Conservation (phyloP, 1,140 invertebrate species). For the Bombus soroeensis region DNA sequence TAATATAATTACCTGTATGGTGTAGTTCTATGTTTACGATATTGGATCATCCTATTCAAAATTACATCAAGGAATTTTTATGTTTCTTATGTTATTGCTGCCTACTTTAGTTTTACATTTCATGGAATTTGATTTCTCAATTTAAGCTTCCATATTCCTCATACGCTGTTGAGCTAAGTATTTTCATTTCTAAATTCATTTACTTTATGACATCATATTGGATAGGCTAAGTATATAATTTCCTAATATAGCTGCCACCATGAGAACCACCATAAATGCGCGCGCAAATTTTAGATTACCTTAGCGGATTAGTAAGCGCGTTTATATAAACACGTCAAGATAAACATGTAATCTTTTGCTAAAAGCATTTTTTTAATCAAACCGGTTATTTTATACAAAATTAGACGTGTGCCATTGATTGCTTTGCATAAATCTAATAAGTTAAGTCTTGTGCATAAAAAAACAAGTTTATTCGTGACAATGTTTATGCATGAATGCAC, state of each 20-base stretch:
- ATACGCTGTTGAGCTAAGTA: neutral
- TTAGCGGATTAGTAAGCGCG: neutral
- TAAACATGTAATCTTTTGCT: neutral
- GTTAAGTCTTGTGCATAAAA: too few species aligned
- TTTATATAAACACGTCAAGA: too few species aligned
- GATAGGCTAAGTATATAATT: neutral
- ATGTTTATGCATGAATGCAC: too few species aligned
- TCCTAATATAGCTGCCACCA: neutral
- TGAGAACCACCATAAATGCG: neutral
- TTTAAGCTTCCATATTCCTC: neutral
- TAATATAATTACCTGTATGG: neutral
- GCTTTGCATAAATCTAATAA: too few species aligned
- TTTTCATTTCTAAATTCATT: constrained; percentile 3
- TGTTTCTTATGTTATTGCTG: neutral
- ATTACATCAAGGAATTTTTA: neutral
- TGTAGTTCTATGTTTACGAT: neutral
- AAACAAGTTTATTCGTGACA: too few species aligned
- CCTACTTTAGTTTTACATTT: neutral
- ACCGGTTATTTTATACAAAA: too few species aligned
- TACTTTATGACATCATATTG: constrained; percentile 26
- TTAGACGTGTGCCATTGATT: too few species aligned
- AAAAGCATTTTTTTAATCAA: neutral
- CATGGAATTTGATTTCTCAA: neutral
- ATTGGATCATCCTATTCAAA: neutral
- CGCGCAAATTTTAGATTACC: neutral